Evolutionary conservation across 2,797 vertebrate species (phyloP), one percentile per base, ranked within the genome.

Genomic region (Anas acuta): DNA sequence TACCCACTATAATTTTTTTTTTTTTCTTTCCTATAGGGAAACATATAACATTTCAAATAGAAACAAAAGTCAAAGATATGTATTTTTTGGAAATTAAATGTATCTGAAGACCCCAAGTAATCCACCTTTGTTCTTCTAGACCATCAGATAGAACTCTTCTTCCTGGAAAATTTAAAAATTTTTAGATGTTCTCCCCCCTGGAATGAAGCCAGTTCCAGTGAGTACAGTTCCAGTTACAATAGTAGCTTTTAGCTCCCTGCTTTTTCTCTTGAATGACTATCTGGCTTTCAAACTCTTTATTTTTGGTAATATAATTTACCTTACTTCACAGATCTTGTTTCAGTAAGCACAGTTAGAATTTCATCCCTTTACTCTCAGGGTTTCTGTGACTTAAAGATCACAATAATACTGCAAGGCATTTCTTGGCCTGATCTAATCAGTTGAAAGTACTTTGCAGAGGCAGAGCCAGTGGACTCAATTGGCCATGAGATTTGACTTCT

Each of bases 401-500:
- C 75, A 53, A 51, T 32, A 70, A 73, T 57, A 32, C 8, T 91
- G 58, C 47, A 67, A 86, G 33, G 5, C 16, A 61, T 73, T 94
- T 57, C 56, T 87, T 84, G 39, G 11, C 35, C 43, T 71, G 39
- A 82, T 88, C 62, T 74, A 76, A 67, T 66, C 66, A 76, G 41
- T 0, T 53, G 45, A 71, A 96, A 94, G 66, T 47, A 7, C 8
- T 87, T 81, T 70, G 45, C 65, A 76, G 64, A 89, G 35, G 35
- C 32, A 84, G 66, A 78, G 25, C 21, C 54, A 47, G 23, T 47
- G 33, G 51, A 85, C 62, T 71, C 35, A 87, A 51, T 2, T 79
- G 60, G 58, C 85, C 71, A n/a, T 53, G 64, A 84, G 35, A 79
- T 92, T 92, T 96, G 35, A 65, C n/a, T 81, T 81, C 53, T 45